Percentiles rank a stretch among this genome's conserved stretches.
These are phyloP conservation scores for Cichlasoma orientale DNA, from an alignment of 2,797 vertebrate species.

Conservation along the genomic window DNA sequence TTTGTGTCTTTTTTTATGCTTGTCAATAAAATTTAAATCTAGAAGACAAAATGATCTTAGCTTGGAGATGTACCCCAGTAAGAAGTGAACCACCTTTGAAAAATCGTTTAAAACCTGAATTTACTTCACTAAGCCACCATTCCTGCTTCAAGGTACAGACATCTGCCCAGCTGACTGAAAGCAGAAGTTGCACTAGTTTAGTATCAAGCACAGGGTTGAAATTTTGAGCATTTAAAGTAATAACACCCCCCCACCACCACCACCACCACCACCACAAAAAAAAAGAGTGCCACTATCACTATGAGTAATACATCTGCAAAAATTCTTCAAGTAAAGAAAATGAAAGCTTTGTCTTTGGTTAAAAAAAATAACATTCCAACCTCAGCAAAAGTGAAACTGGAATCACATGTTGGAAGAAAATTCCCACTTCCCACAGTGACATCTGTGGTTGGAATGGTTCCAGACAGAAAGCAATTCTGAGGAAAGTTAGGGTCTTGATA, in stretches of 20 bases:
- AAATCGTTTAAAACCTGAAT: background rate
- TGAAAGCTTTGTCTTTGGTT: background rate
- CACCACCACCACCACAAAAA: no score
- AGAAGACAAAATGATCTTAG: background rate
- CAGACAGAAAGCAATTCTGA: fast-evolving
- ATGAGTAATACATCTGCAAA: background rate
- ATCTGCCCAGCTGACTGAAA: background rate
- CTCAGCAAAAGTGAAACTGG: conserved; percentile 1
- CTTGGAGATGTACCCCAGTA: background rate
- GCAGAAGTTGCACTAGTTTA: background rate
- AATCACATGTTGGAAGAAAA: background rate
- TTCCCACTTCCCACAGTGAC: background rate
- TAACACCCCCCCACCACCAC: no score
- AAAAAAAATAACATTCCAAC: background rate
- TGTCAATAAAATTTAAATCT: background rate
- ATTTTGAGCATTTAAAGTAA: background rate
- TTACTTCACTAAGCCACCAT: background rate
- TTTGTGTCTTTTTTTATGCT: background rate
- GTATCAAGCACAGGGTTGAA: background rate
- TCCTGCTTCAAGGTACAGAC: no score
- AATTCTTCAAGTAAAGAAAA: background rate
- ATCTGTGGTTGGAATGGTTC: background rate
- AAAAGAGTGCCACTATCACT: background rate
- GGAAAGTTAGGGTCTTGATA: background rate
- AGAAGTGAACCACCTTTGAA: background rate